These are phyloP conservation scores for Andricus curvator DNA, from an alignment of 2,888 invertebrate genomes.

Conservation along the genomic window DNA sequence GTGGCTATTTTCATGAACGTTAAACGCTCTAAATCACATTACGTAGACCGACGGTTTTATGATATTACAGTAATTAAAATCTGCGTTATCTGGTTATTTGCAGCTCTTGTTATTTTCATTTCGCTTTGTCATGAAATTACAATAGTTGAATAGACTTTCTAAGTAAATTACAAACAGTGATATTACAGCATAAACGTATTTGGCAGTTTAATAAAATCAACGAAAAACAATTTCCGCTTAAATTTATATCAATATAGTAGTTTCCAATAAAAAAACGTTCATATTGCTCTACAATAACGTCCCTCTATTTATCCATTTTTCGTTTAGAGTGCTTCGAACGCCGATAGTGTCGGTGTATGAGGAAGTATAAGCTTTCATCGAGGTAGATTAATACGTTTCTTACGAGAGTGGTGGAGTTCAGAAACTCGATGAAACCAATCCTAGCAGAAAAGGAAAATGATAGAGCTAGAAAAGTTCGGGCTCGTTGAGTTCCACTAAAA, in stretches of 20 bases:
- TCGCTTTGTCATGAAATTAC: neutral
- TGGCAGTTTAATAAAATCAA: neutral
- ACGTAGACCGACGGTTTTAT: conserved; percentile 41
- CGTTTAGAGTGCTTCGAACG: conserved; percentile 30
- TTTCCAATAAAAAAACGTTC: neutral
- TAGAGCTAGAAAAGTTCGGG: neutral
- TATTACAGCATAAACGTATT: neutral
- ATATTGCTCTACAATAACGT: conserved; percentile 25
- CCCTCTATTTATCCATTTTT: conserved; percentile 34
- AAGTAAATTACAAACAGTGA: neutral
- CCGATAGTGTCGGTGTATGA: conserved; percentile 24
- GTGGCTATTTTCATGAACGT: conserved; percentile 16
- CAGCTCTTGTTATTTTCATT: neutral
- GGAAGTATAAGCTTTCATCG: conserved; percentile 36
- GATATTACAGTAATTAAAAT: conserved; percentile 49
- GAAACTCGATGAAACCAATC: conserved; percentile 34
- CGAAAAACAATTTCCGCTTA: neutral
- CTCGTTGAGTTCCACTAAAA: neutral
- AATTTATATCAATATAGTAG: neutral
- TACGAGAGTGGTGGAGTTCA: conserved; percentile 20
- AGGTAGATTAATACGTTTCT: conserved; percentile 38
- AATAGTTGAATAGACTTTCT: neutral
- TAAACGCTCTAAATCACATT: conserved; percentile 10
- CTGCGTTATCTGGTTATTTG: conserved; percentile 42
- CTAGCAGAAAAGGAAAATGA: neutral